Percentiles rank a stretch among this genome's conserved stretches.
Evolutionary conservation across 2,888 invertebrate genomes (phyloP).

Genomic region (Volucella inanis): DNA sequence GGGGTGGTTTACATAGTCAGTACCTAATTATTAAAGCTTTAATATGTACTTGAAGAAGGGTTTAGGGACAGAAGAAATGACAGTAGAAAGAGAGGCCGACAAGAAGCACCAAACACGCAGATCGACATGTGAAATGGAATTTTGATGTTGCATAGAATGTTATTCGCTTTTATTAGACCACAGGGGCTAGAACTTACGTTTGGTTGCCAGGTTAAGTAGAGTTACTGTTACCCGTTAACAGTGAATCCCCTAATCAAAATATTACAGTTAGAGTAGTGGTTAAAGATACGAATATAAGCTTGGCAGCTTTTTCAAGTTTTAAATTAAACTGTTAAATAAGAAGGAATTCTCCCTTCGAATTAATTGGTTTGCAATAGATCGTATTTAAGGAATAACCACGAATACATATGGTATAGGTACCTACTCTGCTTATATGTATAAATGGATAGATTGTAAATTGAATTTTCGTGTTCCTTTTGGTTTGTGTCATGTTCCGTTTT

Average conservation of each 20-base stretch:
- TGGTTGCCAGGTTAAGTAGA: slow-evolving; percentile 36
- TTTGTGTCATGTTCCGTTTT: too few species aligned
- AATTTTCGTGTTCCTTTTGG: too few species aligned
- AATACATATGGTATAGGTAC: too few species aligned
- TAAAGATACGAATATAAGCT: background rate
- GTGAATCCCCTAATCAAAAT: background rate
- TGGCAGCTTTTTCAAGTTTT: slow-evolving; percentile 4
- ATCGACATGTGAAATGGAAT: slow-evolving; percentile 50
- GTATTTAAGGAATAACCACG: slow-evolving; percentile 15
- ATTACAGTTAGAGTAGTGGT: background rate
- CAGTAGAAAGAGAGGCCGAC: too few species aligned
- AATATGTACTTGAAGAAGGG: slow-evolving; percentile 31
- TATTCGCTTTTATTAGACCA: background rate
- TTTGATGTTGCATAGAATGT: slow-evolving; percentile 40
- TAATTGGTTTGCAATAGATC: slow-evolving; percentile 36
- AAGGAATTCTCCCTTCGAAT: slow-evolving; percentile 14
- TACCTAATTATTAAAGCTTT: slow-evolving; percentile 51
- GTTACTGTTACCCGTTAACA: background rate
- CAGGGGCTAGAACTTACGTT: background rate
- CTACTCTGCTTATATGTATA: background rate
- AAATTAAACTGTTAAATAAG: slow-evolving; percentile 51
- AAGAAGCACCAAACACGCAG: slow-evolving; percentile 5
- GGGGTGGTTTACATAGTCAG: slow-evolving; percentile 18
- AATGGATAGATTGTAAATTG: background rate
- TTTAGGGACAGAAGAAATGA: background rate